Evolutionary conservation across 2,888 invertebrate genomes (phyloP), one percentile per base, ranked within the genome.

Genomic region (Ophion slaviceki): DNA sequence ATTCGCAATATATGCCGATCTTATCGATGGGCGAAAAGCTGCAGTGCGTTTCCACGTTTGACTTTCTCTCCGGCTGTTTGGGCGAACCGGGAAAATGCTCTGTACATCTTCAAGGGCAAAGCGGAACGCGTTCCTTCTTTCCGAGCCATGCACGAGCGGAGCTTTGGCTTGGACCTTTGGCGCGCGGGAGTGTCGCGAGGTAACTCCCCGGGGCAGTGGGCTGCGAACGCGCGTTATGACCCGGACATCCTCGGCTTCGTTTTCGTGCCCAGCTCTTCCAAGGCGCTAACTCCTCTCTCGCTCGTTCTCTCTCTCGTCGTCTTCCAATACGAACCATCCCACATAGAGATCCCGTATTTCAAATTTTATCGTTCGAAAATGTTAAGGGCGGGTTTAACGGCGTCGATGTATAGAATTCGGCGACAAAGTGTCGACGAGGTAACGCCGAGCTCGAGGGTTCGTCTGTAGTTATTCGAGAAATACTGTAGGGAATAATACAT

Each of bases 361-460:
- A 93, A 88, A 92, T 92, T 93, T 93, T 93, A 93, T 93, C 91
- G 92, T 89, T 90, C 86, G 92, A 92, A 91, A 93, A 91, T 89
- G 88, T 87, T 88, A 88, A 91, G 89, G 78, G 84, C 83, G 81
- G 81, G 82, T 80, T 86, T 81, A 81, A 86, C 80, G 80, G 79
- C 79, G 71, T 71, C 71, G 72, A 40, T 64, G 62, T 70, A 87
- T 78, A 84, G 82, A 83, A 86, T 84, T 87, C 84, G 84, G 85
- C 72, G 84, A 86, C 86, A 85, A 86, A 87, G 85, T 86, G 84
- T 82, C 84, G 81, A 76, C 85, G 79, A 76, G 14, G 72, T 66
- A 72, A 81, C 64, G 36, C 64, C 28, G 24, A 5, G 45, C n/a
- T 62, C 45, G 40, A 66, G 40, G 8, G n/a, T 24, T 24, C 32